Conservation (phyloP, 2,797 vertebrate genomes). For the Benthosema pterotum region DNA sequence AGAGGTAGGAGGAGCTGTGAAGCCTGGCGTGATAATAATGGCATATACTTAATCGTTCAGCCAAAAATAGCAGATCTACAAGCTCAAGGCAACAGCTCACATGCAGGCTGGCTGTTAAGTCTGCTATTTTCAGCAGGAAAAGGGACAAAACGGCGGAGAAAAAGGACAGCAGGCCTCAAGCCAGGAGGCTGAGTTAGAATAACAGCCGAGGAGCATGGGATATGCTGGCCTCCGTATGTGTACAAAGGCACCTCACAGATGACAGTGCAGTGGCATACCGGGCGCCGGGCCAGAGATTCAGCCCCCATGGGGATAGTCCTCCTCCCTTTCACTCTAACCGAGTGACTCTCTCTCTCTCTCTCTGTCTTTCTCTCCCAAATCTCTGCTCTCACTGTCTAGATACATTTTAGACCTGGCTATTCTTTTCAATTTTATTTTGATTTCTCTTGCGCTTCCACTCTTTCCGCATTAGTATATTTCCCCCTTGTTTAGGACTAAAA, state of each 20-base stretch:
- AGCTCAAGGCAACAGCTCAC: too few species aligned
- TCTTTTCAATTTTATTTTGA: slow-evolving; percentile 51
- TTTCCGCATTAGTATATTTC: too few species aligned
- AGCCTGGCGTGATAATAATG: too few species aligned
- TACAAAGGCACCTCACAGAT: slow-evolving; percentile 61
- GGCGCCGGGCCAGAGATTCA: slow-evolving; percentile 53
- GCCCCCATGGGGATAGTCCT: slow-evolving; percentile 42
- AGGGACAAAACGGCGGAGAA: slow-evolving; percentile 8
- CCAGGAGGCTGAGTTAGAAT: slow-evolving; percentile 45
- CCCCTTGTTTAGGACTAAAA: too few species aligned
- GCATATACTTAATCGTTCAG: too few species aligned
- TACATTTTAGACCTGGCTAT: background rate
- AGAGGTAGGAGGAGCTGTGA: too few species aligned
- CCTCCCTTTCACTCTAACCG: slow-evolving; percentile 38
- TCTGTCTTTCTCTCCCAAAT: slow-evolving; percentile 12
- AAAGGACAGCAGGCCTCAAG: slow-evolving; percentile 41
- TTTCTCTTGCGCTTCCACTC: slow-evolving; percentile 26
- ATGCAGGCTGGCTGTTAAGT: too few species aligned
- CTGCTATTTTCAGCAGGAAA: too few species aligned
- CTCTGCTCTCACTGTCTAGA: background rate
- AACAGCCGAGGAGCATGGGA: slow-evolving; percentile 59
- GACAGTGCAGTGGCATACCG: slow-evolving; percentile 63
- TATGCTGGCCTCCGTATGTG: slow-evolving; percentile 53
- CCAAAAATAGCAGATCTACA: too few species aligned
- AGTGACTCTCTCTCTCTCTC: slow-evolving; percentile 33